Base-by-base conservation (phyloP, 2,113 vertebrate genomes). In the Xenopus borealis region DNA sequence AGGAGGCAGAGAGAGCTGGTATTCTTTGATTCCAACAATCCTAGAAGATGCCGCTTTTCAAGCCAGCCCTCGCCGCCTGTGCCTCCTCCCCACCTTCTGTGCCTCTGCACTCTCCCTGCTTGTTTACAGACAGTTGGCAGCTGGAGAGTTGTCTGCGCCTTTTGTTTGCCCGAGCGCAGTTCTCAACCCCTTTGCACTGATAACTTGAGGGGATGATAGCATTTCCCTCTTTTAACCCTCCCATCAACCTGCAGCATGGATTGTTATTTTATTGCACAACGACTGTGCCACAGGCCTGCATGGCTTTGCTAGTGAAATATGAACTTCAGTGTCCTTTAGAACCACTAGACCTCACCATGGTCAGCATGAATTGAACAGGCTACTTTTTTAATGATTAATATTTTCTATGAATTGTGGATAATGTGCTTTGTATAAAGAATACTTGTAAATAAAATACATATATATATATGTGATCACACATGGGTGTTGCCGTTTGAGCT, bases 91-190 rank as follows among this genome's bases (percentile, higher is more conserved):
- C 16, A 62, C 64, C 57, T 33, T 14, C 45, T 19, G 55, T 75
- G 72, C 65, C 73, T 75, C 72, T 64, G 63, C 27, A 30, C 17
- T 74, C 52, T 74, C 72, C 63, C 62, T 74, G 72, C 53, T 52
- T 74, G 73, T 75, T 75, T 75, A 75, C 73, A 69, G 18, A 52
- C 57, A 52, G n/a, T 69, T 45, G 18, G 73, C 72, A 75, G 72
- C 18, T 44, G 66, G 58, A 69, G 66, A 62, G 52, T 18, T 8
- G 16, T 13, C 18, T 5, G 46, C 59, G 18, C 5, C 16, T 12
- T 33, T 11, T 18, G 23, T 14, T 16, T 27, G n/a, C 19, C 2
- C 18, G 3, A 12, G 3, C 18, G 2, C 12, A 55, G 4, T 27
- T 14, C 33, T 18, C 18, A 40, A n/a, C 13, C 57, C 23, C 40